These are phyloP conservation scores for Stichodactyla helianthus DNA, from an alignment of 64 coral and sea anemone species.

Conservation along the genomic window DNA sequence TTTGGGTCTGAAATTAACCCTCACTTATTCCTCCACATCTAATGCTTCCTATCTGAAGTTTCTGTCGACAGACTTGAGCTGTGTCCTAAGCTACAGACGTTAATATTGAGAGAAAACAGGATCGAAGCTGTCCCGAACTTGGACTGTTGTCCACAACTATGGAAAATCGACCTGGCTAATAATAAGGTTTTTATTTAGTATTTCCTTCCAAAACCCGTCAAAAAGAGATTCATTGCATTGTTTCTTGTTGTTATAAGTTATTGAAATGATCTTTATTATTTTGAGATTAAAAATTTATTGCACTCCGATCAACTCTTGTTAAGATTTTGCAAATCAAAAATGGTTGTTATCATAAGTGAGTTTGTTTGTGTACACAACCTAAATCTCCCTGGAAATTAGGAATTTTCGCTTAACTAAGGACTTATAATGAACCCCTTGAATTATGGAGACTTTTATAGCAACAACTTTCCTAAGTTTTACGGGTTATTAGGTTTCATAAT, in stretches of 20 bases:
- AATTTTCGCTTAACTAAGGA: background rate
- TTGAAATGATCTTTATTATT: slow-evolving; percentile 1
- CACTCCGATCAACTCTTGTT: background rate
- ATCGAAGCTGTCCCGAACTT: slow-evolving; percentile 79
- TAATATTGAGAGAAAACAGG: slow-evolving; percentile 64
- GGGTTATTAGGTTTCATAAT: background rate
- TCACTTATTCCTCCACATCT: background rate
- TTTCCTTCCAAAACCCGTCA: background rate
- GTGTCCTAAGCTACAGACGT: slow-evolving; percentile 80
- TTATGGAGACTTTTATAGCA: background rate
- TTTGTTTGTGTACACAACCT: background rate
- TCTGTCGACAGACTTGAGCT: slow-evolving; percentile 76
- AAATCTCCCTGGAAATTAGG: background rate
- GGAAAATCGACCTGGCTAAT: slow-evolving; percentile 96
- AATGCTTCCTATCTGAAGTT: slow-evolving; percentile 37
- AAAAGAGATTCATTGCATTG: background rate
- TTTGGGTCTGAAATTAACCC: background rate
- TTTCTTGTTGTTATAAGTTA: background rate
- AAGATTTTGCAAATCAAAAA: slow-evolving; percentile 5
- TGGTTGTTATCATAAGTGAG: background rate
- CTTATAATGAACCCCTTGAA: background rate
- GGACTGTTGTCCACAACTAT: slow-evolving; percentile 79
- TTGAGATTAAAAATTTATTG: background rate
- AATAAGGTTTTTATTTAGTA: slow-evolving; percentile 69
- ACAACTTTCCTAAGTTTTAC: background rate